These are phyloP conservation scores for Sitta europaea DNA, from an alignment of 2,113 vertebrate species.

Conservation along the genomic window DNA sequence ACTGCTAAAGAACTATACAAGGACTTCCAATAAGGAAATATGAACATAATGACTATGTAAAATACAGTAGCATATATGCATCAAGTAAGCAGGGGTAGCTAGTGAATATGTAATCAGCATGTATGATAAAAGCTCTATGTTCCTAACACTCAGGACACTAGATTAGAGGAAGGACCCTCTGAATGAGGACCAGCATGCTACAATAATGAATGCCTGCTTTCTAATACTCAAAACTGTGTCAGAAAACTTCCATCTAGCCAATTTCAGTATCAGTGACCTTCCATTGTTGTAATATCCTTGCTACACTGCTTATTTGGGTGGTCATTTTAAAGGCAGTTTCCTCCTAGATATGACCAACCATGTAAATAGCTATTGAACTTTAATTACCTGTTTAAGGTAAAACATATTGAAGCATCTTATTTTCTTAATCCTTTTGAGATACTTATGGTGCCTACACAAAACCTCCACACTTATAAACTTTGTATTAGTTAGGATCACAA, in stretches of 20 bases:
- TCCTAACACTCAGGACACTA: too few species aligned
- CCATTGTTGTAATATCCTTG: not conserved
- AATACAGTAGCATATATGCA: not conserved
- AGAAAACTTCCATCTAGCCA: not conserved
- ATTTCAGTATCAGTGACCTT: not conserved
- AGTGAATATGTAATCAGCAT: too few species aligned
- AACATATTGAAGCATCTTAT: not conserved
- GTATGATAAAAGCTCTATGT: not conserved
- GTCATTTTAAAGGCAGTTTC: not conserved
- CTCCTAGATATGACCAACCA: not conserved
- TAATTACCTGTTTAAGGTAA: not conserved
- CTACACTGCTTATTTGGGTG: not conserved
- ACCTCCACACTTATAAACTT: not conserved
- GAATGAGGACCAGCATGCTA: not conserved
- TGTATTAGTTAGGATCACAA: not conserved
- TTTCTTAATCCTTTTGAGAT: not conserved
- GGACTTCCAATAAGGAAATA: fast-evolving
- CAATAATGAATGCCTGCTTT: not conserved
- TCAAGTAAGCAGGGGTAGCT: not conserved
- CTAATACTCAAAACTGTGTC: not conserved
- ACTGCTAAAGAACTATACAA: not conserved
- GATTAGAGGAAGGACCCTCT: not conserved
- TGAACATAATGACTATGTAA: not conserved
- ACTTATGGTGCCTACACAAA: not conserved
- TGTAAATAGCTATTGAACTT: not conserved